A percentile compares a stretch with the other conserved stretches of the same genome.
Conservation (phyloP, 2,797 vertebrate genomes). For the Gymnopithys bicolor region DNA sequence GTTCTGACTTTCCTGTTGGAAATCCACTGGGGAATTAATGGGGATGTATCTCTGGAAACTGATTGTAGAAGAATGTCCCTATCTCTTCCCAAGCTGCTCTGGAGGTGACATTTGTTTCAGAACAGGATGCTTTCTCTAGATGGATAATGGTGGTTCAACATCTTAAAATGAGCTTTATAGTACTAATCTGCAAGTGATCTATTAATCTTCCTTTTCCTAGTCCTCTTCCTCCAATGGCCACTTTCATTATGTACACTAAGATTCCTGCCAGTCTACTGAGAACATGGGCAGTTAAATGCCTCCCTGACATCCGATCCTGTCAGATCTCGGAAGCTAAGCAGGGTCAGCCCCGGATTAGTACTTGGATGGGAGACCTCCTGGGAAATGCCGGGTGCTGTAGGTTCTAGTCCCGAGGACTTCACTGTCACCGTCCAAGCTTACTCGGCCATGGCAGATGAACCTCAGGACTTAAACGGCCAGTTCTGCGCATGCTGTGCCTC, state of each 20-base stretch:
- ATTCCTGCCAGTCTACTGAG: not conserved
- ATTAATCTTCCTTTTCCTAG: not conserved
- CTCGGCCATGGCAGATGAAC: no score
- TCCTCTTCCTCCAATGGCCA: not conserved
- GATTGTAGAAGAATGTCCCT: not conserved
- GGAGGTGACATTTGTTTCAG: not conserved
- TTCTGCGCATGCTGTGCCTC: no score
- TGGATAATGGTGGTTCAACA: not conserved
- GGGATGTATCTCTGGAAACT: not conserved
- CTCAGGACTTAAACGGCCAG: no score
- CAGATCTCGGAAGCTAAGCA: no score
- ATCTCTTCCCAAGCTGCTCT: not conserved
- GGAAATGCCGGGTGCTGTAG: no score
- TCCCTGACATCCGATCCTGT: no score
- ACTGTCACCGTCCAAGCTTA: no score
- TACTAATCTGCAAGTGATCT: not conserved
- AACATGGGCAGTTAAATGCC: not conserved
- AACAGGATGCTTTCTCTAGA: not conserved
- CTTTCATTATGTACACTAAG: not conserved
- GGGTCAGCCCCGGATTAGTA: no score
- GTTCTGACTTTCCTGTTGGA: not conserved
- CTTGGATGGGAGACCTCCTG: no score
- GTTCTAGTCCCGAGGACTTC: no score
- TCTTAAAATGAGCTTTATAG: not conserved
- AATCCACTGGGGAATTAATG: not conserved